A percentile compares a stretch with the other conserved stretches of the same genome.
These are phyloP conservation scores for Thera britannica DNA, from an alignment of 2,888 invertebrate species.

Conservation along the genomic window DNA sequence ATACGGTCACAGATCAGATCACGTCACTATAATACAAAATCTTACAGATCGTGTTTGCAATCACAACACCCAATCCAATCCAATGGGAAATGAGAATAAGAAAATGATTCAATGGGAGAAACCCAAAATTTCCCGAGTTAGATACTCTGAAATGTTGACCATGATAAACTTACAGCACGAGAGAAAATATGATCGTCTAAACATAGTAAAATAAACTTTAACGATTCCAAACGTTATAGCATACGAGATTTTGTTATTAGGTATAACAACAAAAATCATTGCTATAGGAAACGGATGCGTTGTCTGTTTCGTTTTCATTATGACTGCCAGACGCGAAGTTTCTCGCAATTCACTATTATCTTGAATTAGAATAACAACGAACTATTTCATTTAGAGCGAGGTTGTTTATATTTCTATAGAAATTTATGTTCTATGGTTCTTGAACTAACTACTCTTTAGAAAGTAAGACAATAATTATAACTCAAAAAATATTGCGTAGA, in stretches of 20 bases:
- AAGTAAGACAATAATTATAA: too few species aligned
- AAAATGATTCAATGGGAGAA: neutral
- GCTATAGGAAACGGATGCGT: slow-evolving; percentile 74
- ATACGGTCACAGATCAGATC: too few species aligned
- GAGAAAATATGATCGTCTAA: neutral
- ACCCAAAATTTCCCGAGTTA: neutral
- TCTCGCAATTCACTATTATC: slow-evolving; percentile 40
- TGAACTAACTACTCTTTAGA: too few species aligned
- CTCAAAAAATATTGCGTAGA: too few species aligned
- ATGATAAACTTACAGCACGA: neutral
- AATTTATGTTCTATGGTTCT: too few species aligned
- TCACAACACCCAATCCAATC: too few species aligned
- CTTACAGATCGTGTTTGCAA: too few species aligned
- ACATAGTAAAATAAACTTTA: slow-evolving; percentile 18
- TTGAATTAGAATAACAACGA: slow-evolving; percentile 25
- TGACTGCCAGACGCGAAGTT: slow-evolving; percentile 29
- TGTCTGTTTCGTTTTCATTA: slow-evolving; percentile 43
- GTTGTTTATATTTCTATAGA: neutral
- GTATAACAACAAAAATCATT: slow-evolving; percentile 62
- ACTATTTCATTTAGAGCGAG: slow-evolving; percentile 31
- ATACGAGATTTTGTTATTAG: slow-evolving; percentile 52
- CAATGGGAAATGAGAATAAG: too few species aligned
- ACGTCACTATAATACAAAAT: too few species aligned
- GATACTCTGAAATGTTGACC: neutral
- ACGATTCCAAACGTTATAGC: slow-evolving; percentile 38